Evolutionary conservation across 2,113 vertebrate species (phyloP), one percentile per base, ranked within the genome.

Genomic region (Pterophyllum scalare): DNA sequence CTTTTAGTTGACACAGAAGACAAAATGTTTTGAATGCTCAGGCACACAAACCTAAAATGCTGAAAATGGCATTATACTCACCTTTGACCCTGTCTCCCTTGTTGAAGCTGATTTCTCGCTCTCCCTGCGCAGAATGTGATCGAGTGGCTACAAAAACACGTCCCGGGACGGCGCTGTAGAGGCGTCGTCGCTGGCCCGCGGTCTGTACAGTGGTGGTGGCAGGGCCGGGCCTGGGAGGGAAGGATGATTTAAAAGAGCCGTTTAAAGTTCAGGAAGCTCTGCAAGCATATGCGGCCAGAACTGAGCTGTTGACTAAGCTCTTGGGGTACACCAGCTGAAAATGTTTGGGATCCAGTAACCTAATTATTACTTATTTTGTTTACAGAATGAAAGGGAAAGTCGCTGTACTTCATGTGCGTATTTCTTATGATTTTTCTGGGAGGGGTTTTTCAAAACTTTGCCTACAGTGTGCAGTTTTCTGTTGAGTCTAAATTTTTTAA

Each of bases 11-110:
- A 87, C 79, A 77, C 64, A 80, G 57, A 80, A 46, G 82, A 82
- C 82, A 85, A 89, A 81, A 57, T 28, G 70, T 67, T 62, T 70
- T 43, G 19, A 28, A 67, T 15, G 61, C 49, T 61, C 19, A n/a
- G 13, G 31, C 33, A 64, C 49, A 67, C 0, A 78, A 38, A 77
- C 56, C 80, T 72, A 80, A 1, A 61, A 64, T 19, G 15, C 14
- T 28, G 1, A 26, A 54, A 46, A 43, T 19, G 9, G 57, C 72
- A 43, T 26, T 22, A 79, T 12, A 74, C 89, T 91, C 91, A 98
- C 97, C 97, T 97, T 98, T 98, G 94, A 98, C 97, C 93, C 97
- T 96, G 94, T 98, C 97, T 75, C 97, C 97, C 78, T 98, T 98
- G 92, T 93, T 98, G 86, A 98, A 94, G 89, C 96, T 97, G 89